Percentiles rank a stretch among this genome's conserved stretches.
Conservation (phyloP, 2,888 invertebrate genomes). For the Pandemis heparana region DNA sequence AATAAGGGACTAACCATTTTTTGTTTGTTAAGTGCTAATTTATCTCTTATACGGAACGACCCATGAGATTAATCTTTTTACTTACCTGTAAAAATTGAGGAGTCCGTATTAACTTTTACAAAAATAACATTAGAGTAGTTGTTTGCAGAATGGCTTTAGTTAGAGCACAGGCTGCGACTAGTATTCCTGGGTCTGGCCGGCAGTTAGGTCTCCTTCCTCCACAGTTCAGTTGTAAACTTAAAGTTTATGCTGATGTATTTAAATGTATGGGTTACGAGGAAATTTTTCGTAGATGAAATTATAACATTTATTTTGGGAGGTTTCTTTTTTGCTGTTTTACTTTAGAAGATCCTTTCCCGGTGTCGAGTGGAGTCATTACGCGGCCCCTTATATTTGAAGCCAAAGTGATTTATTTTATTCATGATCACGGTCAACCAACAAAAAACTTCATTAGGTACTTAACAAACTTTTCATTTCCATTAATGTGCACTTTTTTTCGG, state of each 20-base stretch:
- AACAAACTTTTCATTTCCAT: too few species aligned
- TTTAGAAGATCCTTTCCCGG: conserved; percentile 71
- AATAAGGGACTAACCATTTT: conserved; percentile 70
- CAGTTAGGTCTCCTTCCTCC: conserved; percentile 60
- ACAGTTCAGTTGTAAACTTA: conserved; percentile 62
- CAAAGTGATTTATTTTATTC: conserved; percentile 46
- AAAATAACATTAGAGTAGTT: conserved; percentile 11
- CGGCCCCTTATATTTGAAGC: conserved; percentile 40
- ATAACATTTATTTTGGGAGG: conserved; percentile 73
- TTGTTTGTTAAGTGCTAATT: conserved; percentile 48
- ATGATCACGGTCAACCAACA: conserved; percentile 44
- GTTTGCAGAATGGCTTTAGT: conserved; percentile 2
- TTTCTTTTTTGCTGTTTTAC: conserved; percentile 64
- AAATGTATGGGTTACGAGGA: conserved; percentile 71
- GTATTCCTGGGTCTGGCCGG: conserved; percentile 4
- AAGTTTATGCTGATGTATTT: conserved; percentile 78
- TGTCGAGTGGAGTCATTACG: conserved; percentile 58
- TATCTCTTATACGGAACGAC: conserved; percentile 53
- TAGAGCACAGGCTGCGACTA: conserved; percentile 1
- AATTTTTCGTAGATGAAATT: conserved; percentile 74
- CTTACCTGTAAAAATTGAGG: conserved; percentile 36
- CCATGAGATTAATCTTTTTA: conserved; percentile 42
- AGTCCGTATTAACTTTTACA: conserved; percentile 27
- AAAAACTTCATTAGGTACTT: too few species aligned
- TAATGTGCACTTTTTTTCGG: too few species aligned